A percentile compares a stretch with the other conserved stretches of the same genome.
Evolutionary conservation across 1,140 invertebrate species (phyloP).

Genomic region (Heliconius nattereri): DNA sequence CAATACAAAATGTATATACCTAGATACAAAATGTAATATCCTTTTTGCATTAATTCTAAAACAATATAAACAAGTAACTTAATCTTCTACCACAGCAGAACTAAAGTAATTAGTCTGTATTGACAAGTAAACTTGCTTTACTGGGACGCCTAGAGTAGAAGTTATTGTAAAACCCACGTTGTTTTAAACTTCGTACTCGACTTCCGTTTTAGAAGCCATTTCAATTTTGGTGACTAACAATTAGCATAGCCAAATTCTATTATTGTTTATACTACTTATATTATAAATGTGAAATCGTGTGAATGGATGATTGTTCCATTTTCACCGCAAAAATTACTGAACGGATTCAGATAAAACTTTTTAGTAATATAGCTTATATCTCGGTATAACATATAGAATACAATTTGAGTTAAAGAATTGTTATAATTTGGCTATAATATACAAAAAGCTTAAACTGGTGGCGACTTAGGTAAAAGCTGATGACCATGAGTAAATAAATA

Average conservation of each 20-base stretch:
- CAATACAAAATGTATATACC: neutral
- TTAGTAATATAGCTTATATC: too few relatives aligned
- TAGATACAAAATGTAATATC: neutral
- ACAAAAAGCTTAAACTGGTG: too few relatives aligned
- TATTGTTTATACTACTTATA: neutral
- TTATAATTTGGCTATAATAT: too few relatives aligned
- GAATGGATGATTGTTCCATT: too few relatives aligned
- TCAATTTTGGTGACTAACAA: neutral
- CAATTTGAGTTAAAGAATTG: too few relatives aligned
- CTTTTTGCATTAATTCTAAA: slow-evolving; percentile 11
- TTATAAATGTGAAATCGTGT: too few relatives aligned
- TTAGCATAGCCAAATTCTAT: neutral
- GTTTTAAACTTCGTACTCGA: neutral
- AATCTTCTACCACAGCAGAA: neutral
- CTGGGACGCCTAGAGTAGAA: neutral
- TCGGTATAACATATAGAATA: too few relatives aligned
- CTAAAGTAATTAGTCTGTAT: slow-evolving; percentile 4
- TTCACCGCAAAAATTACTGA: too few relatives aligned
- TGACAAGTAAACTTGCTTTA: slow-evolving; percentile 6
- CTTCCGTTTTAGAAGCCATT: slow-evolving; percentile 5
- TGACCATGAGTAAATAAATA: too few relatives aligned
- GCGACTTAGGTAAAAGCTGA: too few relatives aligned
- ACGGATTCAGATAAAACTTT: too few relatives aligned
- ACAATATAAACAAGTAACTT: neutral
- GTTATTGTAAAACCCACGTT: neutral